Conservation (phyloP, 2,113 vertebrate genomes). For the Octodon degus region DNA sequence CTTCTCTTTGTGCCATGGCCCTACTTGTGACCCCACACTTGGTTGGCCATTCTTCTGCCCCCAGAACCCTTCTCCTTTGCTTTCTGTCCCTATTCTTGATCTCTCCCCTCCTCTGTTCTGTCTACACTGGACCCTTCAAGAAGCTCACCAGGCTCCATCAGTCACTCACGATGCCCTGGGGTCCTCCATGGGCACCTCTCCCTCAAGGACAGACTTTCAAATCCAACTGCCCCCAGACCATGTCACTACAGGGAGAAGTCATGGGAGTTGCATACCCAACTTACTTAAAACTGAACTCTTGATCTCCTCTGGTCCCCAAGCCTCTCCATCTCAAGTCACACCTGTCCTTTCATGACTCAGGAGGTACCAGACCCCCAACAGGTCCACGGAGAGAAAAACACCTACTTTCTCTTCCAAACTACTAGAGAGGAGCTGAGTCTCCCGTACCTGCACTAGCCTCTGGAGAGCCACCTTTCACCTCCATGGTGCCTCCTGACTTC, state of each 20-base stretch:
- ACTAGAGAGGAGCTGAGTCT: background rate
- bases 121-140: background rate
- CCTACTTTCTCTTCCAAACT: background rate
- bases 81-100: background rate
- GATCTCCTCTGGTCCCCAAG: background rate
- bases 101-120: background rate
- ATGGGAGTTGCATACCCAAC: background rate
- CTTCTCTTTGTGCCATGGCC: background rate
- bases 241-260: background rate
- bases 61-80: background rate
- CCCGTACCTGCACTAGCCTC: background rate
- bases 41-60: background rate
- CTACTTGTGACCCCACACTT: background rate
- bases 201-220: background rate
- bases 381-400: background rate
- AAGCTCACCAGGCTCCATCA: background rate
- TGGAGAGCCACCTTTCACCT: background rate
- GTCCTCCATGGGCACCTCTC: background rate
- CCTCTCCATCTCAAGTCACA: background rate
- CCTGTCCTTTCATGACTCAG: background rate
- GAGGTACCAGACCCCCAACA: background rate
- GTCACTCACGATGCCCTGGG: background rate
- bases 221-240: background rate
- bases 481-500: background rate
- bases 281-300: background rate